Evolutionary conservation across 37 sponge, comb jelly and placozoan genomes (phyloP).

Genomic region (Aplysina aerophoba): DNA sequence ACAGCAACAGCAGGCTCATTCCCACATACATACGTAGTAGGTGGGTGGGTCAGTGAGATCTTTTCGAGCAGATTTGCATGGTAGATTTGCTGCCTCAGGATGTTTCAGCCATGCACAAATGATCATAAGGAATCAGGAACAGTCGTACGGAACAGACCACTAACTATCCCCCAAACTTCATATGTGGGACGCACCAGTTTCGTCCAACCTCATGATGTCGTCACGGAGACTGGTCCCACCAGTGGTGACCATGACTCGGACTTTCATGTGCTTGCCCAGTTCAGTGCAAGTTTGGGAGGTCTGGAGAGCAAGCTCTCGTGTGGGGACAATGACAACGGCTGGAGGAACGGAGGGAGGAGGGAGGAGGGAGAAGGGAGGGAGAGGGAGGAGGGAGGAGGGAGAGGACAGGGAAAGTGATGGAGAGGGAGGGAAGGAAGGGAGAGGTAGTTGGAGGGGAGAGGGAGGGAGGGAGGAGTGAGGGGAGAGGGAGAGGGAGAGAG

Average conservation of each 20-base stretch:
- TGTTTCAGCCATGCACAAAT: background rate
- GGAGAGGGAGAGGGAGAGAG: no score
- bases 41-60: no score
- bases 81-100: no score
- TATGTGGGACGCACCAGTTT: constrained; percentile 61
- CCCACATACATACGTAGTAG: no score
- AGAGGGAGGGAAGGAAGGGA: no score
- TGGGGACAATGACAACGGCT: constrained; percentile 95
- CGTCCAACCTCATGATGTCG: constrained; percentile 96
- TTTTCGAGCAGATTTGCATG: no score
- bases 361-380: background rate
- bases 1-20: no score
- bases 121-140: background rate
- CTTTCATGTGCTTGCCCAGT: constrained; percentile 88
- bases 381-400: no score
- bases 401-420: no score
- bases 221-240: constrained; percentile 95
- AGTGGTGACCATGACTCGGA: constrained; percentile 95
- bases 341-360: background rate
- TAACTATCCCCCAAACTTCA: background rate
- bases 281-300: constrained; percentile 96
- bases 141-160: background rate
- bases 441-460: no score
- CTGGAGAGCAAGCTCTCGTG: constrained; percentile 96
- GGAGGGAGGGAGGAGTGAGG: no score